A percentile compares a stretch with the other conserved stretches of the same genome.
These are phyloP conservation scores for Lacanobia wlatinum DNA, from an alignment of 2,888 invertebrate species.

Conservation along the genomic window DNA sequence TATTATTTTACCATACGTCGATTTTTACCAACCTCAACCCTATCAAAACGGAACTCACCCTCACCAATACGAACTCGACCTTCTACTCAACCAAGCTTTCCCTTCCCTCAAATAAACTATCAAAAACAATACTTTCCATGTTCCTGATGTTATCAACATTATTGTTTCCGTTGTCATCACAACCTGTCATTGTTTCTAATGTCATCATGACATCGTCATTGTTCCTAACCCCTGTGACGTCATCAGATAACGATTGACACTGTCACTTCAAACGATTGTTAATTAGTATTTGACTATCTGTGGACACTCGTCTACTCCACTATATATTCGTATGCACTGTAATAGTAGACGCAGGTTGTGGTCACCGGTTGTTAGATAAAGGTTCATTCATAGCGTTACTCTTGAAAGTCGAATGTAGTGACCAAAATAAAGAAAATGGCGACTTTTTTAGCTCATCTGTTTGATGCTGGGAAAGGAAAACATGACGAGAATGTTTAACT, in stretches of 20 bases:
- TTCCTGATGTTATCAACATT: constrained; percentile 20
- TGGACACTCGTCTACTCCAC: background rate
- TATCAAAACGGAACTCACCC: background rate
- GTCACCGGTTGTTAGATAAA: background rate
- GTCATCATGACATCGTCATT: constrained; percentile 17
- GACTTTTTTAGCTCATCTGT: too few species aligned
- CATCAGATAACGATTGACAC: constrained; percentile 51
- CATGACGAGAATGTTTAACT: too few species aligned
- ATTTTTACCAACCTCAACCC: constrained; percentile 1
- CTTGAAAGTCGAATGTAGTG: too few species aligned
- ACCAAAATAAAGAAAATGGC: too few species aligned
- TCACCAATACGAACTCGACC: background rate
- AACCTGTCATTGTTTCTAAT: constrained; percentile 22
- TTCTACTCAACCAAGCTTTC: background rate
- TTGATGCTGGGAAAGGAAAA: too few species aligned
- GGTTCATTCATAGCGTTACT: too few species aligned
- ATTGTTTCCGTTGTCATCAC: constrained; percentile 28
- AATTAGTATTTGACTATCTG: constrained; percentile 40
- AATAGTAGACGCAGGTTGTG: background rate
- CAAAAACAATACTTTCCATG: constrained; percentile 42
- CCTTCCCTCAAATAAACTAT: constrained; percentile 18
- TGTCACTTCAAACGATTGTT: constrained; percentile 59
- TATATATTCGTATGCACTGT: background rate
- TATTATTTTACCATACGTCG: background rate
- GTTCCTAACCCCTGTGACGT: constrained; percentile 26